Conservation (phyloP, 1,140 invertebrate genomes). For the Drosophila sucinea region DNA sequence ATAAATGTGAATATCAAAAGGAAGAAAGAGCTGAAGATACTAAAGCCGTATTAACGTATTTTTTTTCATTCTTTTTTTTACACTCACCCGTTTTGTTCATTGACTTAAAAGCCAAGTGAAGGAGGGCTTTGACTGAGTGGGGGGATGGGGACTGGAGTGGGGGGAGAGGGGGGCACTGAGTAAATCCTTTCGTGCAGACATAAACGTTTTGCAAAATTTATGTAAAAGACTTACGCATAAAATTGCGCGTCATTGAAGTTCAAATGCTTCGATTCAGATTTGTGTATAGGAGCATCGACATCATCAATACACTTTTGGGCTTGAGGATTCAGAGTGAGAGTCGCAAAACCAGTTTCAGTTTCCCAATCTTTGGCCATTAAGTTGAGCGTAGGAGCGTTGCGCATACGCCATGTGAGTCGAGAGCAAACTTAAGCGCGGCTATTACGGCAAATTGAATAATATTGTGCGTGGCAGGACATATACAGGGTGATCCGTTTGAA, state of each 20-base stretch:
- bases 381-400: conserved; percentile 54
- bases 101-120: conserved; percentile 54
- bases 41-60: conserved; percentile 73
- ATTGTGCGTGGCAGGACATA: conserved; percentile 37
- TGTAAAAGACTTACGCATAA: conserved; percentile 81
- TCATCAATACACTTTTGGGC: conserved; percentile 72
- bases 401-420: conserved; percentile 68
- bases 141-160: not conserved
- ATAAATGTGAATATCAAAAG: conserved; percentile 60
- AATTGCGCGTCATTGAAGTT: conserved; percentile 80
- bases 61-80: conserved; percentile 51
- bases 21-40: conserved; percentile 27
- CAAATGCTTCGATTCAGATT: conserved; percentile 74
- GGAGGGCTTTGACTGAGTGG: conserved; percentile 12
- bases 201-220: conserved; percentile 74
- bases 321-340: conserved; percentile 35
- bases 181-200: conserved; percentile 76
- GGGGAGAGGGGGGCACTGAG: not conserved
- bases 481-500: not conserved
- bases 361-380: conserved; percentile 32
- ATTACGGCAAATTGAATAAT: conserved; percentile 79
- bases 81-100: conserved; percentile 27
- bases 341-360: conserved; percentile 30
- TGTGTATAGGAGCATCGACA: conserved; percentile 41
- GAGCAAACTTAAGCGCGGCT: conserved; percentile 66